A percentile compares a stretch with the other conserved stretches of the same genome.
Conservation (phyloP, 2,113 vertebrate species). For the Percopsis transmontana region DNA sequence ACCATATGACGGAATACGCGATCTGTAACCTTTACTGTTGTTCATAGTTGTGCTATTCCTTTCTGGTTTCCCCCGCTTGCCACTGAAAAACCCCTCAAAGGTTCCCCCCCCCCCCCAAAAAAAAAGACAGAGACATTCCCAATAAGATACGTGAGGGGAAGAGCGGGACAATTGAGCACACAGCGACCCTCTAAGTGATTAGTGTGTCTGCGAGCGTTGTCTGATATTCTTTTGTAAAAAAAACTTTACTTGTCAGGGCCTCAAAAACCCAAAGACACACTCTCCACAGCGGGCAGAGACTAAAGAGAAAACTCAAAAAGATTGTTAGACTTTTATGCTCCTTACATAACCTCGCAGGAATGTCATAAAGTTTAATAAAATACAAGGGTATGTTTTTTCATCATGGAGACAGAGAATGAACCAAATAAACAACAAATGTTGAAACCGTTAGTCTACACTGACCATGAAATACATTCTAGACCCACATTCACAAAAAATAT, state of each 20-base stretch:
- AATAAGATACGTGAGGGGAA: slow-evolving; percentile 28
- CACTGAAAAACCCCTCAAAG: too few species aligned
- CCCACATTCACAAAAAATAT: too few species aligned
- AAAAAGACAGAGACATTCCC: slow-evolving; percentile 42
- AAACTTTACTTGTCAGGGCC: slow-evolving; percentile 61
- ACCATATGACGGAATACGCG: too few species aligned
- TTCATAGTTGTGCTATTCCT: too few species aligned
- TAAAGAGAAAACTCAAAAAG: slow-evolving; percentile 12
- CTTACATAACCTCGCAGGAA: neutral
- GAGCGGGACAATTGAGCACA: slow-evolving; percentile 52
- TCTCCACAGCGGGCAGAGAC: slow-evolving; percentile 1
- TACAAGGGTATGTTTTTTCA: neutral
- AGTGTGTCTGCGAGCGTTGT: slow-evolving; percentile 43
- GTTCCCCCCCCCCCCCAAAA: slow-evolving; percentile 7
- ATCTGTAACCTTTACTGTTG: too few species aligned
- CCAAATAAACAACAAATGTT: slow-evolving; percentile 39
- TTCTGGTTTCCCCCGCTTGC: too few species aligned
- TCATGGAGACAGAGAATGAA: neutral
- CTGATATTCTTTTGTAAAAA: slow-evolving; percentile 73
- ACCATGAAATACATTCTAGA: slow-evolving; percentile 16
- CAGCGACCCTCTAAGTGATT: slow-evolving; percentile 53
- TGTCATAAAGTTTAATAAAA: neutral
- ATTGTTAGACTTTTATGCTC: slow-evolving; percentile 22
- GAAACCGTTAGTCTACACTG: slow-evolving; percentile 20
- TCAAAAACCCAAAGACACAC: slow-evolving; percentile 43